Conservation (phyloP, 64 coral and sea anemone species). For the Dendrophyllia cribrosa region DNA sequence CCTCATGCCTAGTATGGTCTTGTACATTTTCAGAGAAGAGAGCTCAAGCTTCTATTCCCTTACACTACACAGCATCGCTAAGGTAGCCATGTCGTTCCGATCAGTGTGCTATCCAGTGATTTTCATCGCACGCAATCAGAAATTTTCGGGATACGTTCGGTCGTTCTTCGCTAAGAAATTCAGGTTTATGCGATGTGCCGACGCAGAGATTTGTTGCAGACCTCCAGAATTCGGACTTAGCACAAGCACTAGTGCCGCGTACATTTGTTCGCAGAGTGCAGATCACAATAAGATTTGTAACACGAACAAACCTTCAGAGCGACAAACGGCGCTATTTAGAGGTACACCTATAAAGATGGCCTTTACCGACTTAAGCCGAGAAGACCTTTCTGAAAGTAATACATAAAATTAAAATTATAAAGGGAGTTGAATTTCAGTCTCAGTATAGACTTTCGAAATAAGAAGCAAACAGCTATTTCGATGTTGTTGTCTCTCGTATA, state of each 20-base stretch:
- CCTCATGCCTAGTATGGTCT: conserved; percentile 4
- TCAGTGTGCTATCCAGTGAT: conserved; percentile 47
- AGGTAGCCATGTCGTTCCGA: conserved; percentile 29
- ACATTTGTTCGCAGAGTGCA: background rate
- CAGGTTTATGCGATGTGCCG: background rate
- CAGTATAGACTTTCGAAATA: too few species aligned
- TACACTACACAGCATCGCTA: conserved; percentile 14
- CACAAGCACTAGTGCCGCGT: background rate
- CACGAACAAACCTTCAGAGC: background rate
- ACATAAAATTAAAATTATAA: background rate
- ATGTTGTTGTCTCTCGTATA: too few species aligned
- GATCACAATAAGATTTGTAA: background rate
- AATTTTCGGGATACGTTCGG: conserved; percentile 36
- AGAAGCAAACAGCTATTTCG: too few species aligned
- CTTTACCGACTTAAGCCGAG: background rate
- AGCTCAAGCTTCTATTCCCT: conserved; percentile 15
- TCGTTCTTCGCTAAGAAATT: conserved; percentile 25
- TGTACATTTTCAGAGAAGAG: conserved; percentile 24
- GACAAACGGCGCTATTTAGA: background rate
- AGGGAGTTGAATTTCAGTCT: background rate
- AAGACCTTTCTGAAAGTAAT: background rate
- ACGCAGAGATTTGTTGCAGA: background rate
- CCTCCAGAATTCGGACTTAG: background rate
- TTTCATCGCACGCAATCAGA: conserved; percentile 42
- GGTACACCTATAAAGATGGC: conserved; percentile 23